Evolutionary conservation across 53 echinoderm and acorn worm genomes (phyloP).

Genomic region (Apostichopus leukothele): DNA sequence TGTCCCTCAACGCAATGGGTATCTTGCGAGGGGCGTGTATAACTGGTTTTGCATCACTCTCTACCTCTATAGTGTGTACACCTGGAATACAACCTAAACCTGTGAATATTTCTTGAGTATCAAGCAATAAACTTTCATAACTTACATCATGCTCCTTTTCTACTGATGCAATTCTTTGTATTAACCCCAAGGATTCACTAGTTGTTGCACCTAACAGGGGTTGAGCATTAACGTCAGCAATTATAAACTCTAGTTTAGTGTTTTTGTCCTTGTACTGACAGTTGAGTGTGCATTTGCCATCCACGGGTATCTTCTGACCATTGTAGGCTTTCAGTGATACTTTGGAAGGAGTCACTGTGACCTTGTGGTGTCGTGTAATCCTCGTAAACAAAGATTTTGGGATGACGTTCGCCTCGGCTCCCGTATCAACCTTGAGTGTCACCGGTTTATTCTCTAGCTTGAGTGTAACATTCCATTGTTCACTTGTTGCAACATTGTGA

Average conservation of each 20-base stretch:
- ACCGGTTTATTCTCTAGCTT: background rate
- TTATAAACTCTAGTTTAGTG: slow-evolving; percentile 27
- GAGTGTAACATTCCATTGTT: background rate
- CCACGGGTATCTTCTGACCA: slow-evolving; percentile 1
- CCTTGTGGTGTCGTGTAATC: too few species aligned
- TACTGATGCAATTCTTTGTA: slow-evolving; percentile 19
- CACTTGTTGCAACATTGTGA: too few species aligned
- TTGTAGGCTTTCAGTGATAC: background rate
- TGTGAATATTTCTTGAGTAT: slow-evolving; percentile 41
- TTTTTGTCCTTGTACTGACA: slow-evolving; percentile 30
- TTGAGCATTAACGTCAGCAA: slow-evolving; percentile 20
- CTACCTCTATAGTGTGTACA: slow-evolving; percentile 39
- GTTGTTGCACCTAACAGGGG: background rate
- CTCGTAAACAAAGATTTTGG: background rate
- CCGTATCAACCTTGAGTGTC: background rate
- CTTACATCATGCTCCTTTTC: background rate
- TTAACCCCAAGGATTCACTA: slow-evolving; percentile 14
- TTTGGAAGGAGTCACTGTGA: background rate
- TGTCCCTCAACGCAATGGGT: background rate
- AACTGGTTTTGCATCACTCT: slow-evolving; percentile 37
- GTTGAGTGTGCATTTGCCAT: background rate
- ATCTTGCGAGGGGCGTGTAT: slow-evolving; percentile 47
- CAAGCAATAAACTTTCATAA: background rate
- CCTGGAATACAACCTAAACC: slow-evolving; percentile 46
- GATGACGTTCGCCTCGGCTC: background rate